A percentile compares a stretch with the other conserved stretches of the same genome.
Evolutionary conservation across 2,888 invertebrate genomes (phyloP).

Genomic region (Drosophila kambysellisi): DNA sequence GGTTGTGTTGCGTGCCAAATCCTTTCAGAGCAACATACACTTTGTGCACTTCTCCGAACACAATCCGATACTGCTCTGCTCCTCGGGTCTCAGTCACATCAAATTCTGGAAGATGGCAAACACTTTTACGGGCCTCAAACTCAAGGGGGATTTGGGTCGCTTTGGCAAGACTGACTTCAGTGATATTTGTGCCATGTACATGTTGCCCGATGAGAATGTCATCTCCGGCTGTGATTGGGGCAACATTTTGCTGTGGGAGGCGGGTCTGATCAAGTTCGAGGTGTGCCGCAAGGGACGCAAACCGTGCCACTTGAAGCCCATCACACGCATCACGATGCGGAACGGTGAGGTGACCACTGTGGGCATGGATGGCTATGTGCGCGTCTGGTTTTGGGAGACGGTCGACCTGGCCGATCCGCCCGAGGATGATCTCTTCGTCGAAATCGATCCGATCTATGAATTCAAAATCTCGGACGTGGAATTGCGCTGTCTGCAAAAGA

Average conservation of each 20-base stretch:
- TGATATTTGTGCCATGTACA: conserved; percentile 93
- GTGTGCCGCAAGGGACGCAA: conserved; percentile 90
- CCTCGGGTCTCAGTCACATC: conserved; percentile 92
- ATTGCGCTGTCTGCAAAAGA: conserved; percentile 81
- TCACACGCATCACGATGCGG: conserved; percentile 85
- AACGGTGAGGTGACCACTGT: conserved; percentile 84
- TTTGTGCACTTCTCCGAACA: conserved; percentile 93
- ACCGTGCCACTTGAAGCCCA: conserved; percentile 91
- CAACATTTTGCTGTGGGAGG: conserved; percentile 96
- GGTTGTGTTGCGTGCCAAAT: conserved; percentile 92
- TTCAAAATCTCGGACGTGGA: conserved; percentile 87
- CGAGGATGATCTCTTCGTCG: conserved; percentile 91
- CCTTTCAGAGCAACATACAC: conserved; percentile 93
- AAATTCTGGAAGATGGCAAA: conserved; percentile 97
- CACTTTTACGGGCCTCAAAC: conserved; percentile 96
- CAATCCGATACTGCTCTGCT: conserved; percentile 91
- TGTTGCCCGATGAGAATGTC: conserved; percentile 95
- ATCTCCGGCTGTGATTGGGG: conserved; percentile 96
- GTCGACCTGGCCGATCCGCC: conserved; percentile 95
- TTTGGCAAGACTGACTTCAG: conserved; percentile 97
- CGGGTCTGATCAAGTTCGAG: conserved; percentile 94
- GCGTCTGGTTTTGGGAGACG: conserved; percentile 95
- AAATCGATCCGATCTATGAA: conserved; percentile 95
- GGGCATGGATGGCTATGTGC: conserved; percentile 91
- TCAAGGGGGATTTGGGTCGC: conserved; percentile 94